Evolutionary conservation across 1,140 invertebrate species (phyloP), one percentile per base, ranked within the genome.

Genomic region (Lepidostoma basale): DNA sequence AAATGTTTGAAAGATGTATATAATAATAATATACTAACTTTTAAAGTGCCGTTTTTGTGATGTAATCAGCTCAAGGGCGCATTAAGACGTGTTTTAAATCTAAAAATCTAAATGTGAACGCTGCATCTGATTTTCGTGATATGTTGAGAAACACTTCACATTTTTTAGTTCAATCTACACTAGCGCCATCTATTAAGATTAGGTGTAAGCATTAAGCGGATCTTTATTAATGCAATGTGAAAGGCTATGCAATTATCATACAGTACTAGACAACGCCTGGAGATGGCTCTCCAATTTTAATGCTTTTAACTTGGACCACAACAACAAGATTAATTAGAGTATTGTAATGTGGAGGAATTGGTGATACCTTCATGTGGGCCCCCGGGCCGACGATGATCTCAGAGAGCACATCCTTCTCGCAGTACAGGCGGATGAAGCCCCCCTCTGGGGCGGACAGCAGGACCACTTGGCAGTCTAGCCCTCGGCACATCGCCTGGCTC

Each of bases 301-400:
- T n/a, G n/a, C n/a, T n/a, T n/a, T n/a, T n/a, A n/a, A n/a, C n/a
- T n/a, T n/a, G n/a, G n/a, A n/a, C n/a, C 33, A 6, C 33, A 36
- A n/a, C 33, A 36, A 8, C n/a, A 16, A 45, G 6, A 5, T 6
- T 16, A 9, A 45, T 9, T 45, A 16, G 42, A 45, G 42, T 9
- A 45, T 9, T 45, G 6, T 33, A 36, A 12, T 3, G 33, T 33
- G 14, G 26, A 36, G 14, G 14, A 14, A 36, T 58, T 60, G 58
- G 10, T 16, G n/a, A 54, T 22, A 64, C 62, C 45, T 64, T 33
- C 62, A 64, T 64, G 62, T 18, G 23, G 47, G 62, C 39, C 18
- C 47, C 33, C 30, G 16, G 12, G 30, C 14, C 25, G 62, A 64
- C 12, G 45, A 25, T 36, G 30, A 33, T 39, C n/a, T 49, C 45